Conservation (phyloP, 2,888 invertebrate species). For the Eueremaeus valkanovi region DNA sequence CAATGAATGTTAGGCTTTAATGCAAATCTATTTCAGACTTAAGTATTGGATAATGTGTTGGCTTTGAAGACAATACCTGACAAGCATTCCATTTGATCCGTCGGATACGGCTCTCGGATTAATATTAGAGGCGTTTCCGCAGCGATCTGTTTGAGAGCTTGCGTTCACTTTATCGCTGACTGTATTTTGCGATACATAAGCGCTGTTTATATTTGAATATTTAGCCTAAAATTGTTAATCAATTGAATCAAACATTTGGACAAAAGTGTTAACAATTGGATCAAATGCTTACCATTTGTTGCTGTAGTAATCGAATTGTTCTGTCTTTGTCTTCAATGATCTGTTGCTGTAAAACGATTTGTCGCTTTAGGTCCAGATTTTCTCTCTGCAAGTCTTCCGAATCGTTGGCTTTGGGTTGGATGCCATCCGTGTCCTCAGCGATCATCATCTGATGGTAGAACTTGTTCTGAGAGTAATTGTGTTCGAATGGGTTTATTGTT, state of each 20-base stretch:
- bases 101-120: slow-evolving; percentile 35
- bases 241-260: not conserved
- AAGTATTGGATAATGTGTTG: too few species aligned
- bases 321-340: slow-evolving; percentile 82
- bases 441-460: slow-evolving; percentile 4
- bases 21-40: too few species aligned
- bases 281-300: slow-evolving; percentile 59
- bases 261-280: not conserved
- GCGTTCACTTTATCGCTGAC: slow-evolving; percentile 17
- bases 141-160: slow-evolving; percentile 29
- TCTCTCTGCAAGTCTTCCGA: slow-evolving; percentile 41
- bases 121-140: slow-evolving; percentile 23
- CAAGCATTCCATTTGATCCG: slow-evolving; percentile 39
- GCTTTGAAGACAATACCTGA: slow-evolving; percentile 29
- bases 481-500: slow-evolving; percentile 47
- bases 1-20: too few species aligned
- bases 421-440: not conserved
- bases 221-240: slow-evolving; percentile 27
- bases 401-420: not conserved
- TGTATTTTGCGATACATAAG: not conserved
- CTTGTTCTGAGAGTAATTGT: slow-evolving; percentile 22
- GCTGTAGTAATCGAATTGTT: slow-evolving; percentile 72
- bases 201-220: slow-evolving; percentile 17
- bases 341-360: slow-evolving; percentile 56
- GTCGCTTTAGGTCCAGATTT: slow-evolving; percentile 46